Conservation (phyloP, 2,888 invertebrate species). For the Yponomeuta cagnagella region DNA sequence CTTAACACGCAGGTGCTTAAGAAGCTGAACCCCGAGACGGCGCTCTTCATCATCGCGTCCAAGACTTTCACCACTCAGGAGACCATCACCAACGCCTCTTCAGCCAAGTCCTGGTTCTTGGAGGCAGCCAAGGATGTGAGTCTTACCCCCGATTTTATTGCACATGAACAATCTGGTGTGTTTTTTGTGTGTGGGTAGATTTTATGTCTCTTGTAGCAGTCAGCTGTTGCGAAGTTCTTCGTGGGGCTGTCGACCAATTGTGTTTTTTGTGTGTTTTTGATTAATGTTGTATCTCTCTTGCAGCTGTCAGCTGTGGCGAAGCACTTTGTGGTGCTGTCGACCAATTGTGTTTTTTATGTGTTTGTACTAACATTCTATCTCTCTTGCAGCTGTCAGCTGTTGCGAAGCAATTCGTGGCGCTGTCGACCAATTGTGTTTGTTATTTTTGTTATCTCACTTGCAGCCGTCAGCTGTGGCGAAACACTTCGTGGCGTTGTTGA, state of each 20-base stretch:
- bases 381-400: constrained; percentile 81
- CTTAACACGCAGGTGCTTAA: constrained; percentile 78
- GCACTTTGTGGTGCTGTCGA: no score
- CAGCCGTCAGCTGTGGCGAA: constrained; percentile 90
- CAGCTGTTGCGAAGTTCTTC: no score
- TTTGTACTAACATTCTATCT: no score
- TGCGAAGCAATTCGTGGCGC: constrained; percentile 97
- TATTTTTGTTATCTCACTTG: no score
- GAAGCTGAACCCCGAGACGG: constrained; percentile 92
- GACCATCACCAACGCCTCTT: constrained; percentile 98
- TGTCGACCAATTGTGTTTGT: constrained; percentile 87
- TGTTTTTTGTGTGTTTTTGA: no score
- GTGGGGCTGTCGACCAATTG: no score
- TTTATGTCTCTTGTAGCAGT: no score
- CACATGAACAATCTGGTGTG: no score
- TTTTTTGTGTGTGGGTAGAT: no score
- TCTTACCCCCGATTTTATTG: constrained; percentile 17
- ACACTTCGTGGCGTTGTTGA: constrained; percentile 98
- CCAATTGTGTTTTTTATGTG: no score
- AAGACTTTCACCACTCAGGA: constrained; percentile 99
- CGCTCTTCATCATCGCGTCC: constrained; percentile 98
- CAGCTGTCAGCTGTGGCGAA: no score
- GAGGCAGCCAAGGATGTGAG: constrained; percentile 89
- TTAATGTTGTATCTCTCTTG: no score
- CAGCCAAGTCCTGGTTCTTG: constrained; percentile 98